Evolutionary conservation across 1,140 invertebrate genomes (phyloP).

Genomic region (Ceratosolen fusciceps): DNA sequence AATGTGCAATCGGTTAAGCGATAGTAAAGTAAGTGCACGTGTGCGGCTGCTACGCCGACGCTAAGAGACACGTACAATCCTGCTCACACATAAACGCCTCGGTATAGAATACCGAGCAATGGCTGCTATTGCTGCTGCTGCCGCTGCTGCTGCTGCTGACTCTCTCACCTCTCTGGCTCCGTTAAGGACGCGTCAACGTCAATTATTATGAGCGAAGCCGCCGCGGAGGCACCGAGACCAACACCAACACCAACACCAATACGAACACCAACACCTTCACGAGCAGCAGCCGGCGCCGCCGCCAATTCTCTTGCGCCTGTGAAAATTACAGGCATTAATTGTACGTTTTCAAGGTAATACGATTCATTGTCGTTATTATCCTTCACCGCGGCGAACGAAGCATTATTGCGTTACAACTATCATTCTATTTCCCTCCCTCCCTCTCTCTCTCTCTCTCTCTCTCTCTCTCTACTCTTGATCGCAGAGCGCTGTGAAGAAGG

Average conservation of each 20-base stretch:
- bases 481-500: slow-evolving; percentile 6
- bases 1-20: background rate
- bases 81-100: too few species aligned
- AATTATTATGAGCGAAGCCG: slow-evolving; percentile 36
- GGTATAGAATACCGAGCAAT: too few species aligned
- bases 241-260: background rate
- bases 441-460: background rate
- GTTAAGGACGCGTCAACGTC: slow-evolving; percentile 39
- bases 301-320: slow-evolving; percentile 23
- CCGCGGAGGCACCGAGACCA: background rate
- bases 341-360: slow-evolving; percentile 44
- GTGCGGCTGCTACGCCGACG: background rate
- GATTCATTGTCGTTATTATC: slow-evolving; percentile 46
- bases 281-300: background rate
- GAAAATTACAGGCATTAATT: slow-evolving; percentile 45
- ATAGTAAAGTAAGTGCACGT: slow-evolving; percentile 4
- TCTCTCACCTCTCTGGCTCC: background rate
- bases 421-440: background rate
- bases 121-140: too few species aligned
- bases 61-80: background rate
- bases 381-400: slow-evolving; percentile 17
- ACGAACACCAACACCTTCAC: background rate
- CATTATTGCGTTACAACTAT: slow-evolving; percentile 17
- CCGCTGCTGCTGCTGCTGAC: too few species aligned
- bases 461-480: background rate